phyloP scores from a whole-genome alignment of 2,113 vertebrate species.

The Meles meles region DNA sequence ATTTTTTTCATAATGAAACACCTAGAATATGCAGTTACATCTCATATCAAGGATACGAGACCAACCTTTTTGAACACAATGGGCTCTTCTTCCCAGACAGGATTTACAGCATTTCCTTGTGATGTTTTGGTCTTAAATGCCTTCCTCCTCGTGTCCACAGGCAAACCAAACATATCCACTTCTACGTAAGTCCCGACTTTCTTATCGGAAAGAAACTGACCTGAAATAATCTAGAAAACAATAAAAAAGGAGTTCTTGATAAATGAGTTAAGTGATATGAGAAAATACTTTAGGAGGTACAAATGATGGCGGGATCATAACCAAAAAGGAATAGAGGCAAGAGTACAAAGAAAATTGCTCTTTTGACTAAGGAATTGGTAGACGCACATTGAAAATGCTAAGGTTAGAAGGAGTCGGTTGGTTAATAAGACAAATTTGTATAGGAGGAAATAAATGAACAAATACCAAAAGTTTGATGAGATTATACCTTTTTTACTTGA shows the following conservation, averaged over 20 bases:
- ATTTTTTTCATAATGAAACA: neutral
- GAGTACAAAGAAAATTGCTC: neutral
- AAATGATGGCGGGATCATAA: neutral
- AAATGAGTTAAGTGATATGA: neutral
- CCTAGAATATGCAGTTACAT: neutral
- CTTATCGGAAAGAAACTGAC: constrained; percentile 97
- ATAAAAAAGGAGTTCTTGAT: neutral
- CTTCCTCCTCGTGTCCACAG: constrained; percentile 96
- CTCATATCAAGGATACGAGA: neutral
- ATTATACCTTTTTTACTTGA: neutral
- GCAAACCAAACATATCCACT: constrained; percentile 97
- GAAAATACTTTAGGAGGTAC: neutral
- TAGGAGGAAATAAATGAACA: neutral
- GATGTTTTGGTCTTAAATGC: constrained; percentile 97
- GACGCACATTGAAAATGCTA: neutral
- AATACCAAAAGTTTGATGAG: neutral
- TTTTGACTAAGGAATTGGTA: neutral
- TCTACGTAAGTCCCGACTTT: constrained; percentile 97
- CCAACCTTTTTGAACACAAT: constrained; percentile 97
- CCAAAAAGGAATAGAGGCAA: neutral
- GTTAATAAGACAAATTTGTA: neutral
- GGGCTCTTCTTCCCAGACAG: constrained; percentile 97
- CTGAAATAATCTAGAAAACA: constrained; percentile 93
- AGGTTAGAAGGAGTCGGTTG: neutral
- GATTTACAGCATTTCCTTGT: constrained; percentile 95